Base-by-base conservation (phyloP, 2,113 vertebrate genomes). In the Natator depressus region DNA sequence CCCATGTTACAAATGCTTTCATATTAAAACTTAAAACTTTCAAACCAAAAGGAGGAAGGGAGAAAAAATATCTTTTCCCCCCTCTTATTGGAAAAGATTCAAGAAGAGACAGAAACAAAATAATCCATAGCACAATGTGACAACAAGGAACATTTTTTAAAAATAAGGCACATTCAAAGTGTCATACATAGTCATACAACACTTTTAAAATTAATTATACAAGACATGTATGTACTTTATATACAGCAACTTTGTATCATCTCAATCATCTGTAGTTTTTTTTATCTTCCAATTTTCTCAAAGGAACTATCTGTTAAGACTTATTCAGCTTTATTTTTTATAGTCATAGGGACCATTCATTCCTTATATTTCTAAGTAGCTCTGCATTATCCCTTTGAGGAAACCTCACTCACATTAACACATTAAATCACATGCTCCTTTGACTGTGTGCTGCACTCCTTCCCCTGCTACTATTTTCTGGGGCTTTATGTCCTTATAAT, bases 1-100 rank as follows among this genome's bases (percentile, higher is more conserved):
- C 53, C n/a, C 89, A 80, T 57, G 20, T 57, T 38, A 88, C 91
- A 93, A 92, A 13, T 0, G 27, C 35, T 24, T 49, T 85, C 55
- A 72, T 95, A 89, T 94, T 92, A 84, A 85, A 95, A 54, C 31
- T 62, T 7, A 53, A 87, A 59, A 72, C 8, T 84, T 94, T 42
- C 49, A n/a, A 35, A 57, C 35, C 72, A 50, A 81, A 38, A 42
- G 24, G 49, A 65, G 53, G 51, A 50, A 42, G 16, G 20, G 19
- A 11, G 50, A 49, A 29, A 46, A 14, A 35, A 78, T 46, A 51
- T 38, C 29, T 65, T 14, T 29, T 1, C n/a, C 17, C 5, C 57
- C 27, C 27, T 31, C 27, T 7, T 85, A 81, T 6, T 69, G 13
- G 51, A 51, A 85, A 84, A 50, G 1, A 83, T 79, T 16, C 90